A percentile compares a stretch with the other conserved stretches of the same genome.
Conservation (phyloP, 2,797 vertebrate species). For the Pangasius macronema region DNA sequence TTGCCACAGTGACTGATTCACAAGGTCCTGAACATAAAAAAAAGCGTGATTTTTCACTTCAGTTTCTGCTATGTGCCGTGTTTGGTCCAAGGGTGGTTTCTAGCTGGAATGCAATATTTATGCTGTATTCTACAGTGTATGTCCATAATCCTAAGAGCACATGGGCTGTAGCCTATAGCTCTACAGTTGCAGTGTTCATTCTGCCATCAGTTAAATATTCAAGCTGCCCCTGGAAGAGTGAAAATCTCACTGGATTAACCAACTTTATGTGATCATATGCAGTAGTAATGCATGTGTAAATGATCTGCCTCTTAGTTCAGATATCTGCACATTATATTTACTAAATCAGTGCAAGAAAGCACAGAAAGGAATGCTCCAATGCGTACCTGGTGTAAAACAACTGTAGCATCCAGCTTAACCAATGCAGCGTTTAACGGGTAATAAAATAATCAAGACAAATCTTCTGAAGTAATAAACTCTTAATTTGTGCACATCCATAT, state of each 20-base stretch:
- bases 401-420: background rate
- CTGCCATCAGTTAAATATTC: background rate
- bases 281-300: background rate
- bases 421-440: background rate
- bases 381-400: background rate
- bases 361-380: background rate
- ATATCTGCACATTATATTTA: background rate
- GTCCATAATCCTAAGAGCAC: background rate
- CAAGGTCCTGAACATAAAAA: background rate
- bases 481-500: background rate
- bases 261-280: background rate
- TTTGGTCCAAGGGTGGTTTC: background rate
- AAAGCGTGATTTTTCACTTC: background rate
- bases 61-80: background rate
- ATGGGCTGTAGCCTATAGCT: background rate
- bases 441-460: constrained; percentile 5
- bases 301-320: background rate
- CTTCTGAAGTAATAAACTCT: background rate
- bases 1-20: too few relatives aligned
- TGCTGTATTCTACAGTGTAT: background rate
- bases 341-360: background rate
- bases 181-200: background rate
- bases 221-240: background rate
- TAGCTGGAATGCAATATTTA: background rate
- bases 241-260: background rate